A percentile compares a stretch with the other conserved stretches of the same genome.
phyloP scores from a whole-genome alignment of 2,797 vertebrate species.

The Propithecus perrieri region DNA sequence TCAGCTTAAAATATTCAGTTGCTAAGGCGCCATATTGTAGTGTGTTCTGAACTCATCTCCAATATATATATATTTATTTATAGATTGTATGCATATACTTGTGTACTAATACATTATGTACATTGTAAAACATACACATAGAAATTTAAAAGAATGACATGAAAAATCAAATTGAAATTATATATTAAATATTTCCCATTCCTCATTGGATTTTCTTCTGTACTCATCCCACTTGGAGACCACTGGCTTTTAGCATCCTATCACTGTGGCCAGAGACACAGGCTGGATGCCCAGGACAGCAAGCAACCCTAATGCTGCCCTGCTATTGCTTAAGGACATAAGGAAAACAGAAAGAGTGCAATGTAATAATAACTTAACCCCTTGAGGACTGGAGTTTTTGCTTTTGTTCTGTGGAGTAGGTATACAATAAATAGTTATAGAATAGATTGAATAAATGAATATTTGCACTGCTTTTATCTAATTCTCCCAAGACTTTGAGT shows the following conservation, averaged over 20 bases:
- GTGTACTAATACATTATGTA: neutral
- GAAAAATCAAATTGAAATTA: neutral
- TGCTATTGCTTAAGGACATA: neutral
- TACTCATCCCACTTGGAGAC: neutral
- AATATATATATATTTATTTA: neutral
- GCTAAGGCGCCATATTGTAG: neutral
- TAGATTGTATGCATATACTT: neutral
- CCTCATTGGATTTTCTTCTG: neutral
- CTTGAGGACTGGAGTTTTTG: neutral
- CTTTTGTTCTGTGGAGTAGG: neutral
- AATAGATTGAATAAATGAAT: neutral
- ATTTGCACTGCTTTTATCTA: neutral
- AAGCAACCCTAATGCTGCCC: neutral
- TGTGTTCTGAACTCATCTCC: neutral
- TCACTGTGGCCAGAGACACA: neutral
- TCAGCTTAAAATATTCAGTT: neutral
- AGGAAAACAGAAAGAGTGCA: neutral
- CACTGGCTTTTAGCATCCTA: neutral
- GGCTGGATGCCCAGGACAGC: neutral
- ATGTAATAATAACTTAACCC: neutral
- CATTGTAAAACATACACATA: neutral
- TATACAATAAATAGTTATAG: neutral
- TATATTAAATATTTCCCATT: neutral
- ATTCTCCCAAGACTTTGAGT: neutral
- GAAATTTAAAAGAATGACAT: neutral